A percentile compares a stretch with the other conserved stretches of the same genome.
Evolutionary conservation across 2,888 invertebrate species (phyloP).

Genomic region (Escarpia spicata): DNA sequence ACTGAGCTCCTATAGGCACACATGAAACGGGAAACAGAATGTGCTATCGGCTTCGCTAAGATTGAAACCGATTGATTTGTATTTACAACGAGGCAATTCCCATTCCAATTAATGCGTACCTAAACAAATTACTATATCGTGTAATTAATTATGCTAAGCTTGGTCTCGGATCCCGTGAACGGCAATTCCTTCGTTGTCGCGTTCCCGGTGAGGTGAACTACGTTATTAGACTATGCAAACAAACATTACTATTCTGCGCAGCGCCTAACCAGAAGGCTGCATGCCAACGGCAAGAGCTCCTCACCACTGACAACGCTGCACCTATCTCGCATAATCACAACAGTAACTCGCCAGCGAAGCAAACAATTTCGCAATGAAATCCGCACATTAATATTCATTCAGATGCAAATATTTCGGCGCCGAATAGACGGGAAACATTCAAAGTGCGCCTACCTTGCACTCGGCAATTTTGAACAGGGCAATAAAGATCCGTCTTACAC

Average conservation of each 20-base stretch:
- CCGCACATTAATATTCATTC: conserved; percentile 1
- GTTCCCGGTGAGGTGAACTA: background rate
- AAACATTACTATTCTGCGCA: background rate
- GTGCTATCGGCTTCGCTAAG: too few species aligned
- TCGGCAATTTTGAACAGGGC: background rate
- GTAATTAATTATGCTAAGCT: background rate
- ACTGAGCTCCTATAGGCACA: too few species aligned
- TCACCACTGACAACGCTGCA: background rate
- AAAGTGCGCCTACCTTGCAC: background rate
- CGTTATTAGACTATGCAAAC: background rate
- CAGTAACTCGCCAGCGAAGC: background rate
- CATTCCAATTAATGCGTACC: background rate
- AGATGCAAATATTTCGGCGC: conserved; percentile 8
- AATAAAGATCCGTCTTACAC: background rate
- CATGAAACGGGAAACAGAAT: too few species aligned
- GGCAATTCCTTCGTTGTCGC: background rate
- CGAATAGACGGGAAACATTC: conserved; percentile 1
- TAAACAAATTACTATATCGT: background rate
- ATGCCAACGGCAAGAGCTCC: background rate
- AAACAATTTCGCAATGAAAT: conserved; percentile 3
- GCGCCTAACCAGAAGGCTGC: background rate
- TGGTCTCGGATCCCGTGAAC: background rate
- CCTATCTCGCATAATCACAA: background rate
- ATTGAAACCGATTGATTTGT: background rate
- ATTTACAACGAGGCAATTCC: background rate